Evolutionary conservation across 2,888 invertebrate species (phyloP).

Genomic region (Biston betularia): DNA sequence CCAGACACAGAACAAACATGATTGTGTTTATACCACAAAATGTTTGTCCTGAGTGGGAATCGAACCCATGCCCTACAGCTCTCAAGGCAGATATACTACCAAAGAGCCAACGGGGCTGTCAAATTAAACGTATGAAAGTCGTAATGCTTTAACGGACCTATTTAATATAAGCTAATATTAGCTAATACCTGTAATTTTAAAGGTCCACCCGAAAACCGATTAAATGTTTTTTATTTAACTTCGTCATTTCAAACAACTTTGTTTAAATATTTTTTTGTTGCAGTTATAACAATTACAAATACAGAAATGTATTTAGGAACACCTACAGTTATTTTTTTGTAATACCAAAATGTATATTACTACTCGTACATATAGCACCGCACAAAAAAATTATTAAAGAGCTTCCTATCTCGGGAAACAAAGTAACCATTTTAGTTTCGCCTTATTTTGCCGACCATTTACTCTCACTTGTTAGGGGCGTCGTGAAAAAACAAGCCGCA

Average conservation of each 20-base stretch:
- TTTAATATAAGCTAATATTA: no score
- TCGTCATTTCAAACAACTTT: background rate
- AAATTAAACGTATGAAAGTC: no score
- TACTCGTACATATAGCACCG: slow-evolving; percentile 45
- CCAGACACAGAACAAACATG: no score
- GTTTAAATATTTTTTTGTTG: background rate
- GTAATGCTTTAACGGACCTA: no score
- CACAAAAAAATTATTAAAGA: slow-evolving; percentile 32
- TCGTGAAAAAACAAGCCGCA: slow-evolving; percentile 76
- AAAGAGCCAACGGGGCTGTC: no score
- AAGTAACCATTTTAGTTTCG: slow-evolving; percentile 61
- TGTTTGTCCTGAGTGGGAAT: no score
- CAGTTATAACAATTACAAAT: background rate
- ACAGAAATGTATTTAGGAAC: slow-evolving; percentile 12
- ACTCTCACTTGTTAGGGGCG: slow-evolving; percentile 70
- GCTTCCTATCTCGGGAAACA: slow-evolving; percentile 46
- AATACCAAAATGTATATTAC: slow-evolving; percentile 54
- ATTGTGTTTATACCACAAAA: no score
- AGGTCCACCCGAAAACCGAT: no score
- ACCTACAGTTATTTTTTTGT: background rate
- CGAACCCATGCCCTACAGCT: no score
- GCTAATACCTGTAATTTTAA: no score
- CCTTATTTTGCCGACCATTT: slow-evolving; percentile 72
- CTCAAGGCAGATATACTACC: no score
- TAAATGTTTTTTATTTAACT: background rate